Evolutionary conservation across 1,140 invertebrate species (phyloP), one percentile per base, ranked within the genome.

Genomic region (Cardiocondyla obscurior): DNA sequence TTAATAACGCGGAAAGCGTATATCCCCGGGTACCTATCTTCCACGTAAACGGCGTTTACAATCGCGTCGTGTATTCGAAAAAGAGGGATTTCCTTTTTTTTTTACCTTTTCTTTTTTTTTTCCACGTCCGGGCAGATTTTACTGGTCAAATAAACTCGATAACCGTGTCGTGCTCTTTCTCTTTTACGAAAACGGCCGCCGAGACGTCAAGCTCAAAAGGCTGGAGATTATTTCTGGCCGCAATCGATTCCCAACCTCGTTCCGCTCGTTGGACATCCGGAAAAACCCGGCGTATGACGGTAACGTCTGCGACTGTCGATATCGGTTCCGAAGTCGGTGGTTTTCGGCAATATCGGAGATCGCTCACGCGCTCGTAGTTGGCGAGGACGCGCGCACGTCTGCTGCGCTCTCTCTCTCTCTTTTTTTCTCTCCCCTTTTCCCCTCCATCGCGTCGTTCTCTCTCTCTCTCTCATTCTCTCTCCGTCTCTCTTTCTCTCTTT

Each of bases 291-390:
- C 85, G 39, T 73, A 79, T 67, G 85, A 86, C 77, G 83, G 69
- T 82, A 81, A 67, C 70, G 84, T 86, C 70, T 69, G 85, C 36
- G 85, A 86, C 67, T 74, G 82, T 60, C 79, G 82, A 88, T 89
- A 87, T 88, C 74, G 84, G 79, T 57, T 70, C 69, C 46, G 33
- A 62, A 86, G 77, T 85, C 79, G 81, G 67, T 49, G 81, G 85
- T 88, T 89, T 89, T 87, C 70, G 82, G 65, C 79, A 88, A 85
- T 88, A 88, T 83, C 83, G 69, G 44, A 30, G 42, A 81, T 57
- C 49, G 51, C 25, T 53, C 33, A 25, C 22, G 30, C 30, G 30
- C 28, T 19, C 65, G 44, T 65, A 70, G 67, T 72, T 39, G 69
- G 49, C n/a, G 49, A 72, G 69, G 19, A 19, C 42, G 64, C 1